A percentile compares a stretch with the other conserved stretches of the same genome.
Evolutionary conservation across 2,888 invertebrate genomes (phyloP).

Genomic region (Lucinisca nassula): DNA sequence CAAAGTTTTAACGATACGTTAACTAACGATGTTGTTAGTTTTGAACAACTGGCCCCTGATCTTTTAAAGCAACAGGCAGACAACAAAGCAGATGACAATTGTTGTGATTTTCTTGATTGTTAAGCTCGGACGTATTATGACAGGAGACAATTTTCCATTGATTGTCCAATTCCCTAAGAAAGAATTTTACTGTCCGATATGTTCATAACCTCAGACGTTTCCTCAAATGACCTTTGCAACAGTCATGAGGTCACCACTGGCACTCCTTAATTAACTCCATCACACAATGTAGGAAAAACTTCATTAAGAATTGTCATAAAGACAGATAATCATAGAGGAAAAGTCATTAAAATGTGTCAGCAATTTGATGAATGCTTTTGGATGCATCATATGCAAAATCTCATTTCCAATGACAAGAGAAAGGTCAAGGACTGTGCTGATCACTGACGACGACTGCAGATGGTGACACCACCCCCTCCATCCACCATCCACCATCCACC

Average conservation of each 20-base stretch:
- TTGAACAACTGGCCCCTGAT: no score
- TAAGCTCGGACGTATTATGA: no score
- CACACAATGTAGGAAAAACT: neutral
- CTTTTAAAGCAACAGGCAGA: no score
- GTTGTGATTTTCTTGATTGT: no score
- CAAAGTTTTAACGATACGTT: no score
- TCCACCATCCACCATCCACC: no score
- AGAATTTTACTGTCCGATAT: neutral
- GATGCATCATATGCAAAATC: neutral
- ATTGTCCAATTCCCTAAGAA: neutral
- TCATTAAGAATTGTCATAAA: slow-evolving; percentile 9
- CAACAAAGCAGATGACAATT: no score
- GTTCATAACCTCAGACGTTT: neutral
- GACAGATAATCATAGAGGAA: neutral
- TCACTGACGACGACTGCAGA: no score
- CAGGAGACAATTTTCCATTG: slow-evolving; percentile 3
- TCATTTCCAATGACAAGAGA: no score
- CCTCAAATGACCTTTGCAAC: neutral
- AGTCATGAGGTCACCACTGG: neutral
- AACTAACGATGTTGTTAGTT: no score
- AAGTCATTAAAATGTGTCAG: neutral
- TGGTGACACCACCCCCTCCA: no score
- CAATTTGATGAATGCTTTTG: neutral
- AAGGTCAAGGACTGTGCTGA: no score
- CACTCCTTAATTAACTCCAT: neutral